Conservation (phyloP, 1,140 invertebrate species). For the Ips nitidus region DNA sequence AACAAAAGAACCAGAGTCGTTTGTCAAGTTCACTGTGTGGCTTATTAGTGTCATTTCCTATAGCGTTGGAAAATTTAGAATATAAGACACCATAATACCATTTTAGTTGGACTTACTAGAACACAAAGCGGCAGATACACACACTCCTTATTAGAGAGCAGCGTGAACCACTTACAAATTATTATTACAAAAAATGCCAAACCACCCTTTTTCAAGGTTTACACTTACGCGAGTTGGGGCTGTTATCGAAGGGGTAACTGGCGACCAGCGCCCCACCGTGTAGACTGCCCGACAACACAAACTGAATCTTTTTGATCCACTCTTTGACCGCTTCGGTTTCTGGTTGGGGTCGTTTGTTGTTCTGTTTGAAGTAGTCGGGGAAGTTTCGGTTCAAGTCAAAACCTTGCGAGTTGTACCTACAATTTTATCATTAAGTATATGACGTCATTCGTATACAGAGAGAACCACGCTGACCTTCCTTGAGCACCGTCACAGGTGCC, state of each 20-base stretch:
- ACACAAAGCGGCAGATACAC: constrained; percentile 77
- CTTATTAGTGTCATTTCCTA: too few species aligned
- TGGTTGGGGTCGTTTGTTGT: constrained; percentile 81
- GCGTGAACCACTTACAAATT: constrained; percentile 43
- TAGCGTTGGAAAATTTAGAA: too few species aligned
- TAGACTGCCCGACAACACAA: constrained; percentile 86
- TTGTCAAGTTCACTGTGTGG: too few species aligned
- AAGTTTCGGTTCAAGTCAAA: constrained; percentile 92
- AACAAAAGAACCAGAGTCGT: too few species aligned
- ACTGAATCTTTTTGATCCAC: constrained; percentile 90
- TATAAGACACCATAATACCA: too few species aligned
- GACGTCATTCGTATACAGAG: constrained; percentile 3
- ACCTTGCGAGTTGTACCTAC: constrained; percentile 81
- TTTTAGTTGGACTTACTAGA: constrained; percentile 80
- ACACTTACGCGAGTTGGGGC: constrained; percentile 84
- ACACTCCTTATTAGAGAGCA: constrained; percentile 72
- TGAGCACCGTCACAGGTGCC: constrained; percentile 83
- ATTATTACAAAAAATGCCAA: constrained; percentile 34
- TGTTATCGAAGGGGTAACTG: constrained; percentile 91
- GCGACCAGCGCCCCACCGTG: constrained; percentile 91
- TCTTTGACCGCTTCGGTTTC: constrained; percentile 95
- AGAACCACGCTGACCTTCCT: constrained; percentile 64
- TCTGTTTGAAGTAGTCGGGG: constrained; percentile 89
- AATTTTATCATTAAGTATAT: constrained; percentile 18
- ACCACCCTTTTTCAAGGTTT: background rate